A percentile compares a stretch with the other conserved stretches of the same genome.
phyloP scores from a whole-genome alignment of 2,797 vertebrate species.

The Eulemur mongoz region DNA sequence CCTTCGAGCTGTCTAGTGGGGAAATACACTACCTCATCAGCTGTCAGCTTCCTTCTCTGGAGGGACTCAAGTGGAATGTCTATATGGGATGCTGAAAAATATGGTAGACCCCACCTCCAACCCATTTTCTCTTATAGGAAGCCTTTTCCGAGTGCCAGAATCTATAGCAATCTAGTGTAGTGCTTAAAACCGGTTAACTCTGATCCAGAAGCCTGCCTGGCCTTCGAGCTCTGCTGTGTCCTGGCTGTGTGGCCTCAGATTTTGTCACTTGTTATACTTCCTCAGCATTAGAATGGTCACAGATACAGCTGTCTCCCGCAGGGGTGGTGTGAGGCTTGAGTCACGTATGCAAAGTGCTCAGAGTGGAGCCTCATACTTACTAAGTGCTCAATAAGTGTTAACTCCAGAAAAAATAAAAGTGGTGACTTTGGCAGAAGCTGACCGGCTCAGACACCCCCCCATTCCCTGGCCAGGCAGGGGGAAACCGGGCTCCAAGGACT shows the following conservation, averaged over 20 bases:
- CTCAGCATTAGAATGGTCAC: too few species aligned
- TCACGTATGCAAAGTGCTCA: neutral
- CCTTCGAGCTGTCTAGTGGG: fast-evolving
- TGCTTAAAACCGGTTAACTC: neutral
- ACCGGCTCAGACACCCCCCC: neutral
- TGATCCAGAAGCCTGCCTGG: neutral
- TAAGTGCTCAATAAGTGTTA: too few species aligned
- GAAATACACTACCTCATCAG: too few species aligned
- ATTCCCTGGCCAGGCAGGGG: neutral
- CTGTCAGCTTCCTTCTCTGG: neutral
- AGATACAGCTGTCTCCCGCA: neutral
- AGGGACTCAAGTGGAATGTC: too few species aligned
- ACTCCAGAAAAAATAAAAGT: neutral
- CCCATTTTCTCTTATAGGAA: too few species aligned
- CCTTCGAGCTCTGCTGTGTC: neutral
- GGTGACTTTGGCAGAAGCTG: neutral
- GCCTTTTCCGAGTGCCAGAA: neutral
- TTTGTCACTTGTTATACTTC: neutral
- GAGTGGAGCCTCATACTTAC: neutral
- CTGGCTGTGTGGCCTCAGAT: neutral
- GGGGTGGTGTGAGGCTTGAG: neutral
- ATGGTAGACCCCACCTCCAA: neutral
- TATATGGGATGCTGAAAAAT: neutral
- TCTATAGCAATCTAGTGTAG: neutral
- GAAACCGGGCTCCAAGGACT: neutral